phyloP scores from a whole-genome alignment of 2,888 invertebrate species.

The Brachyopa scutellaris region DNA sequence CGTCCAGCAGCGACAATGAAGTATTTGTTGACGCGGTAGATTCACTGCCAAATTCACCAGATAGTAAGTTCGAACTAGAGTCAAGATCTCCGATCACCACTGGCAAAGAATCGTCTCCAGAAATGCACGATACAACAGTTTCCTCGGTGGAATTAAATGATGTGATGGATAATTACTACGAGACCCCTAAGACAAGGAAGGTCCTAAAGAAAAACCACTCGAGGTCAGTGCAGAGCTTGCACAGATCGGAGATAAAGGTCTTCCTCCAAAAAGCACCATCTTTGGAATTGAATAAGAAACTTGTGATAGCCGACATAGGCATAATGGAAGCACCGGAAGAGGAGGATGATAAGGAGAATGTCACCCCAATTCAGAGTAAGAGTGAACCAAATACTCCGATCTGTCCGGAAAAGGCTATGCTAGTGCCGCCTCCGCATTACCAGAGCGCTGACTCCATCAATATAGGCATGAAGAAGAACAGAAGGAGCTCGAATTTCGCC shows the following conservation, averaged over 20 bases:
- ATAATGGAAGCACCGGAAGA: conserved; percentile 72
- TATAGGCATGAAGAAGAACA: conserved; percentile 51
- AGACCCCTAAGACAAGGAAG: conserved; percentile 70
- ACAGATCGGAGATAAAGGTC: conserved; percentile 79
- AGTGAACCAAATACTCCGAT: conserved; percentile 77
- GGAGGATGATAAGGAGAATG: conserved; percentile 78
- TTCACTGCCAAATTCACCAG: conserved; percentile 74
- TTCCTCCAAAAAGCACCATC: conserved; percentile 80
- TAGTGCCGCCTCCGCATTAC: conserved; percentile 75
- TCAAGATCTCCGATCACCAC: conserved; percentile 59
- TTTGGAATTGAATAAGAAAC: conserved; percentile 76
- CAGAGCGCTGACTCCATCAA: conserved; percentile 79
- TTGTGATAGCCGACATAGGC: conserved; percentile 74
- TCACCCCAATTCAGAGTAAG: conserved; percentile 73
- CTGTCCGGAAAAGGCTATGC: conserved; percentile 74
- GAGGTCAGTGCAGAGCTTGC: conserved; percentile 79
- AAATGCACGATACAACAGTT: conserved; percentile 22
- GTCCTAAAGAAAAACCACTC: conserved; percentile 77
- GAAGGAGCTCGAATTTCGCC: conserved; percentile 74
- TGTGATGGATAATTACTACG: conserved; percentile 73
- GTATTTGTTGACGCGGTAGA: conserved; percentile 79
- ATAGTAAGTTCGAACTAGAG: conserved; percentile 71
- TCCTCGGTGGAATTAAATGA: conserved; percentile 24
- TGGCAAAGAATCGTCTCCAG: conserved; percentile 58
- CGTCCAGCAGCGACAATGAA: conserved; percentile 79